Percentiles rank a stretch among this genome's conserved stretches.
phyloP scores from a whole-genome alignment of 2,888 invertebrate species.

The Epirrhoe tristata region DNA sequence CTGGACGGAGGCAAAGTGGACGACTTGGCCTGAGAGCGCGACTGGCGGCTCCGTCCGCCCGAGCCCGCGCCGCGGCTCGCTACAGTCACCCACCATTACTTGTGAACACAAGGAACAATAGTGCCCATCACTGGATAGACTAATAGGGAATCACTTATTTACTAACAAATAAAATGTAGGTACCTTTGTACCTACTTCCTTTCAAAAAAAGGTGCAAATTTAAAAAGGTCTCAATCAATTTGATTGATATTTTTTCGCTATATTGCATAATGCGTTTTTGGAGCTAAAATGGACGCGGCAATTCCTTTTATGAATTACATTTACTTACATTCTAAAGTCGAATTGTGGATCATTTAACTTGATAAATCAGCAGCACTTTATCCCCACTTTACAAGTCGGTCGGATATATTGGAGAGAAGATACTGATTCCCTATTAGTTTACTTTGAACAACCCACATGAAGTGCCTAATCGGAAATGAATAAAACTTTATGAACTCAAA shows the following conservation, averaged over 20 bases:
- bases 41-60: constrained; percentile 41
- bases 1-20: constrained; percentile 78
- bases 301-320: too few relatives aligned
- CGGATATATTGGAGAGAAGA: neutral
- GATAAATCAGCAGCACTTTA: too few relatives aligned
- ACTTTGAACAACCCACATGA: constrained; percentile 6
- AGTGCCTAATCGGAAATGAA: constrained; percentile 9
- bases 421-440: constrained; percentile 23
- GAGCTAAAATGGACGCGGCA: too few relatives aligned
- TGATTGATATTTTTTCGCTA: too few relatives aligned
- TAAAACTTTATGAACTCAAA: constrained; percentile 5
- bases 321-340: too few relatives aligned
- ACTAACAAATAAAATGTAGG: neutral
- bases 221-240: too few relatives aligned
- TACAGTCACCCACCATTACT: constrained; percentile 46
- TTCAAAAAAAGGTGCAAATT: too few relatives aligned
- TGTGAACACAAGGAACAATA: constrained; percentile 38
- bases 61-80: constrained; percentile 40
- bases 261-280: too few relatives aligned
- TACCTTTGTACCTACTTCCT: too few relatives aligned
- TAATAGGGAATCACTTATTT: constrained; percentile 20
- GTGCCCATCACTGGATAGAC: constrained; percentile 23
- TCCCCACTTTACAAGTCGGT: neutral
- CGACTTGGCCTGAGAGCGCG: constrained; percentile 73
- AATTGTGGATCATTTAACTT: too few relatives aligned